Evolutionary conservation across 2,113 vertebrate genomes (phyloP).

Genomic region (western clawed frog (Xenopus tropicalis)): DNA sequence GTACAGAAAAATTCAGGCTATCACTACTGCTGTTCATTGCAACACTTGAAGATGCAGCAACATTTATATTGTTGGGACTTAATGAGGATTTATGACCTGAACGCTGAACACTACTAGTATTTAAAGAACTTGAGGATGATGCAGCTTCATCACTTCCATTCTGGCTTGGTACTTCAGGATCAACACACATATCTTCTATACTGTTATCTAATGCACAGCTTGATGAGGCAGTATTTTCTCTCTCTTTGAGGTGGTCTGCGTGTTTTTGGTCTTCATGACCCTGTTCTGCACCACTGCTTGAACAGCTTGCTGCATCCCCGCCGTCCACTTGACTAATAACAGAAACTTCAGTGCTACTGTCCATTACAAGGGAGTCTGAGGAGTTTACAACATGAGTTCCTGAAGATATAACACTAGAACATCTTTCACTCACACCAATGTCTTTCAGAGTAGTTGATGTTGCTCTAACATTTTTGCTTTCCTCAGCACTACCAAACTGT

Average conservation of each 20-base stretch:
- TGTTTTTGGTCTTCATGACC: not conserved
- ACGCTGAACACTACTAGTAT: not conserved
- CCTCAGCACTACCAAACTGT: slow-evolving; percentile 16
- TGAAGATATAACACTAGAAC: slow-evolving; percentile 21
- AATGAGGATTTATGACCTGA: not conserved
- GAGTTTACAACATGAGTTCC: slow-evolving; percentile 29
- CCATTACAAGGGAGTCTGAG: not conserved
- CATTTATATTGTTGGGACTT: slow-evolving; percentile 20
- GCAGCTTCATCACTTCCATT: slow-evolving; percentile 26
- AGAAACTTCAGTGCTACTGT: slow-evolving; percentile 50
- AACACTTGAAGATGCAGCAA: slow-evolving; percentile 33
- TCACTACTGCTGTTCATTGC: slow-evolving; percentile 1
- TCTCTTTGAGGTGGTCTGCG: not conserved
- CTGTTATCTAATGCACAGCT: not conserved
- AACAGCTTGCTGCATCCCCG: slow-evolving; percentile 6
- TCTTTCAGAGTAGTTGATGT: slow-evolving; percentile 28
- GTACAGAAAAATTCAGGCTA: not conserved
- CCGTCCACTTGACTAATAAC: not conserved
- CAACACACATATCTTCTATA: not conserved
- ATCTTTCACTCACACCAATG: not conserved
- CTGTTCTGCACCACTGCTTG: slow-evolving; percentile 22
- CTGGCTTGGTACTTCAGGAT: slow-evolving; percentile 1
- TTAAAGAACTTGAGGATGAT: slow-evolving; percentile 25
- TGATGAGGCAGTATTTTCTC: slow-evolving; percentile 32
- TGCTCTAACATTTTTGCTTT: slow-evolving; percentile 27